Percentiles rank a stretch among this genome's conserved stretches.
These are phyloP conservation scores for Cynopterus sphinx DNA, from an alignment of 2,797 vertebrate species.

Conservation along the genomic window DNA sequence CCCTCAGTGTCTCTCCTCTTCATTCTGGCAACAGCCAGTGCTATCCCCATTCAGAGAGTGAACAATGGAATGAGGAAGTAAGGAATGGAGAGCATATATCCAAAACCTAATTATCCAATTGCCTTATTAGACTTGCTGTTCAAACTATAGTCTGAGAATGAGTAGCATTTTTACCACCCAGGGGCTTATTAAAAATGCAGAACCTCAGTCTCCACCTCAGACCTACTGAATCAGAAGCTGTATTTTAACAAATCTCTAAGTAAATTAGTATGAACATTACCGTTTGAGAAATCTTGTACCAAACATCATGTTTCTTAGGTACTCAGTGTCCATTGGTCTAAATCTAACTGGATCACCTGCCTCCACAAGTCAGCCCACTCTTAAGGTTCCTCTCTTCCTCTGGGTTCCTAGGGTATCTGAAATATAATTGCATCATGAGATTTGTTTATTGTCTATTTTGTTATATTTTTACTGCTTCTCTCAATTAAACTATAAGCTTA, in stretches of 20 bases:
- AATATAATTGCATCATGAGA: background rate
- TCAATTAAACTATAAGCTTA: background rate
- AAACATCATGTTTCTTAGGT: background rate
- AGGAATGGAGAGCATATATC: background rate
- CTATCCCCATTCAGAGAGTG: background rate
- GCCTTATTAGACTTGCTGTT: background rate
- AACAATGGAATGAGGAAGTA: background rate
- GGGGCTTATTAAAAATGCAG: background rate
- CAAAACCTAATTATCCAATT: background rate
- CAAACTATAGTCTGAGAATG: background rate
- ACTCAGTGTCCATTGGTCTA: background rate
- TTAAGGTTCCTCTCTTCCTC: background rate
- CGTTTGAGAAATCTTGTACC: background rate
- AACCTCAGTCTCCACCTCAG: background rate
- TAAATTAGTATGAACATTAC: background rate
- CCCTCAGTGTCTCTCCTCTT: background rate
- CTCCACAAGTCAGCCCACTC: background rate
- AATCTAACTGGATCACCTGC: background rate
- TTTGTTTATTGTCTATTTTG: background rate
- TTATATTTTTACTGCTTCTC: background rate
- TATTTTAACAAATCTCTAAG: background rate
- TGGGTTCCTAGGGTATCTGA: background rate
- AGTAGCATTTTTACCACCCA: background rate
- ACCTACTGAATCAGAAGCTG: background rate
- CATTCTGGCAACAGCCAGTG: background rate